phyloP scores from a whole-genome alignment of 2,113 vertebrate species.

The Alligator mississippiensis region DNA sequence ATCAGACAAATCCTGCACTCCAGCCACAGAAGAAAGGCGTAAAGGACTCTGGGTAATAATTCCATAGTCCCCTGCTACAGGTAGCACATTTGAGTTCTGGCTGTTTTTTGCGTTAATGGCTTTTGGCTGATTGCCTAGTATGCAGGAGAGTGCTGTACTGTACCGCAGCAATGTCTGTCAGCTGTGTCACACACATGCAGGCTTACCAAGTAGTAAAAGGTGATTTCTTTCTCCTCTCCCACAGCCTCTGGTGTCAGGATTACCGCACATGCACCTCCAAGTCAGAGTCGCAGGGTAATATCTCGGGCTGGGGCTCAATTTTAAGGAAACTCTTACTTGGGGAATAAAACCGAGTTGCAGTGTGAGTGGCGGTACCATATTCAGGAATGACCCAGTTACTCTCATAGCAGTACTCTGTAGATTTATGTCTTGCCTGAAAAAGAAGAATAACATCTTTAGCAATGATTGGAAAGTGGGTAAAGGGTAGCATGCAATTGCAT shows the following conservation, averaged over 20 bases:
- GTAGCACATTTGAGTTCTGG: too few relatives aligned
- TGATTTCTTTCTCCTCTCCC: not conserved
- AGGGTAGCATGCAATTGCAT: not conserved
- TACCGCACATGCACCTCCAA: slow-evolving; percentile 33
- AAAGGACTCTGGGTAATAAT: too few relatives aligned
- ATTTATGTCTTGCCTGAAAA: slow-evolving; percentile 54
- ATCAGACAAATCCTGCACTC: too few relatives aligned
- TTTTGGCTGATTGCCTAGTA: too few relatives aligned
- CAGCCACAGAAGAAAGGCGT: too few relatives aligned
- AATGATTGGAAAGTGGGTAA: slow-evolving; percentile 64
- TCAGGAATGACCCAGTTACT: not conserved
- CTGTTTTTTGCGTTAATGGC: too few relatives aligned
- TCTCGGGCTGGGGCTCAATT: not conserved
- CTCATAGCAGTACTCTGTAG: not conserved
- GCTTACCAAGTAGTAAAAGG: slow-evolving; percentile 72
- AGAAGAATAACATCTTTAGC: not conserved
- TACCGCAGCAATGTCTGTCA: too few relatives aligned
- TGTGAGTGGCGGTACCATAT: not conserved
- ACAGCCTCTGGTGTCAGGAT: slow-evolving; percentile 16
- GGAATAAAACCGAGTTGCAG: slow-evolving; percentile 48
- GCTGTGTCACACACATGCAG: not conserved
- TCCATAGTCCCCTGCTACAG: too few relatives aligned
- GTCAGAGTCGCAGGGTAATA: slow-evolving; percentile 30
- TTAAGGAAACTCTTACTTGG: slow-evolving; percentile 55
- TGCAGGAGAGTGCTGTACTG: too few relatives aligned